Percentiles rank a stretch among this genome's conserved stretches.
Evolutionary conservation across 2,113 vertebrate genomes (phyloP).

Genomic region (Nyctibius bracteatus): DNA sequence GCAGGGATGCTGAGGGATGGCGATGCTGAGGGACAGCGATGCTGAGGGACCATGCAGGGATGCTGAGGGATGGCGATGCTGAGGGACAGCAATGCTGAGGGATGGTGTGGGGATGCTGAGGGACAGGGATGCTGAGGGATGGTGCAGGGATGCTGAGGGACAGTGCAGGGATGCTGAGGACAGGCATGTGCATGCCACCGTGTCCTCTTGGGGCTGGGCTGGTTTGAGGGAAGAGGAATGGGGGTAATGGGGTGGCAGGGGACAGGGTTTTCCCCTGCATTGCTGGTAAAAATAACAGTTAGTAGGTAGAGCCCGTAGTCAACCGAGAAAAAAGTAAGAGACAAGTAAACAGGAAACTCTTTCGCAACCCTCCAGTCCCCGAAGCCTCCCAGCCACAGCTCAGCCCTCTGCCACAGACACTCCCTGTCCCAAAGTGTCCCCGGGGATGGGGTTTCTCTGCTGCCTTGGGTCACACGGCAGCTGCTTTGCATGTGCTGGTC

Average conservation of each 20-base stretch:
- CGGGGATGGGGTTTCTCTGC: not conserved
- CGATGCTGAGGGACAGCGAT: too few species aligned
- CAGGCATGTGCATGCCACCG: accelerated
- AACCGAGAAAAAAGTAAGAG: not conserved
- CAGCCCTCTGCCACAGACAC: accelerated
- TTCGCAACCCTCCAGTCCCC: not conserved
- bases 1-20: too few species aligned
- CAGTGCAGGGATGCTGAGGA: too few species aligned
- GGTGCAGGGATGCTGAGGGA: too few species aligned
- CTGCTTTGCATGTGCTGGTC: accelerated
- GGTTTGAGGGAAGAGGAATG: not conserved
- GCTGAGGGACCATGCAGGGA: too few species aligned
- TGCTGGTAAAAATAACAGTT: not conserved
- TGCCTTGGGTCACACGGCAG: not conserved
- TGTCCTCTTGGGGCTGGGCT: accelerated
- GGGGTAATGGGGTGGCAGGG: accelerated
- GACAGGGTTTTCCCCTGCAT: not conserved
- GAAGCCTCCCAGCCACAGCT: not conserved
- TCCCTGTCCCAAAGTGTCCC: not conserved
- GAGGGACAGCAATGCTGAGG: too few species aligned
- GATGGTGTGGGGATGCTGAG: too few species aligned
- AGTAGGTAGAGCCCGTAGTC: accelerated
- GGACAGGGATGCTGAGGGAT: too few species aligned
- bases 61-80: too few species aligned
- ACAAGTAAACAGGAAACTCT: conserved; percentile 40